Evolutionary conservation across 2,113 vertebrate species (phyloP).

Genomic region (Callipepla californica): DNA sequence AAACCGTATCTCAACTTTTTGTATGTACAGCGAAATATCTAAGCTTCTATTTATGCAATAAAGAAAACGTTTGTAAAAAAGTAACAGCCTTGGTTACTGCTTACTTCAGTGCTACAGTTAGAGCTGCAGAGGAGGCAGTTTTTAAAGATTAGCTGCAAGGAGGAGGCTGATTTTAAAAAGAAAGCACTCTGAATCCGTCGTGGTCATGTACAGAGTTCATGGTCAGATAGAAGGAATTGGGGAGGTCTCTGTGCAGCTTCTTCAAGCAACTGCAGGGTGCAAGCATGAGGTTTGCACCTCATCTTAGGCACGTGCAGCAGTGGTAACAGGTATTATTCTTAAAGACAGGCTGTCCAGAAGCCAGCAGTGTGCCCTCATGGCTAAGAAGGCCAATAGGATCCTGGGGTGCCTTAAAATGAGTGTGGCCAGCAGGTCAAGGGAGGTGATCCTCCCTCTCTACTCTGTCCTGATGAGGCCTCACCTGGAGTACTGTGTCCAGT

Average conservation of each 20-base stretch:
- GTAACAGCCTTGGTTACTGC: background rate
- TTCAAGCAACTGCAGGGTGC: background rate
- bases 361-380: no score
- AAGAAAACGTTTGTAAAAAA: constrained; percentile 33
- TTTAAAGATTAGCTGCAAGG: background rate
- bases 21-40: background rate
- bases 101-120: background rate
- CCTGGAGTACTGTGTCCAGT: no score
- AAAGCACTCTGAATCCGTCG: background rate
- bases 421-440: no score
- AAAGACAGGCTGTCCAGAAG: no score
- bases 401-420: no score
- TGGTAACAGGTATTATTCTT: background rate
- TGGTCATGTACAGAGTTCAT: background rate
- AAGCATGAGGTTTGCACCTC: background rate
- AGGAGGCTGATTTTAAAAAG: background rate
- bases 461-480: no score
- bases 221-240: background rate
- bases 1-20: background rate
- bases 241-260: background rate
- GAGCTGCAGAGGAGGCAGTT: background rate
- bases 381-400: no score
- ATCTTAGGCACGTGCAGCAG: background rate
- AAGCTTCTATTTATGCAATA: constrained; percentile 55
- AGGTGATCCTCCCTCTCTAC: no score